These are phyloP conservation scores for Steromphala cineraria DNA, from an alignment of 2,888 invertebrate genomes.

Conservation along the genomic window DNA sequence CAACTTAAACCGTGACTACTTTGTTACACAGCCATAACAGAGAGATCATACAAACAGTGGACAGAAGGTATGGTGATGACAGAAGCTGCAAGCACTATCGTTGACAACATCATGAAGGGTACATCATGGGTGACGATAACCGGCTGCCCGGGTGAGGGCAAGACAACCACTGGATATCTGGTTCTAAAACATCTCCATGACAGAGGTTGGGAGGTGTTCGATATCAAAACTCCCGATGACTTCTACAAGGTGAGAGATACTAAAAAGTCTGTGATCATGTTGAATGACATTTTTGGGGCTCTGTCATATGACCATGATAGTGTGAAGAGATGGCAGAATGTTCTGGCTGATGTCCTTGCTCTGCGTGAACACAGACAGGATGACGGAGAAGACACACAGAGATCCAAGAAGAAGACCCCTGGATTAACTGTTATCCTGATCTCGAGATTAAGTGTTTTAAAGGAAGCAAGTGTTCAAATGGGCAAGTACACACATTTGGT, in stretches of 20 bases:
- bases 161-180: background rate
- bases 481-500: background rate
- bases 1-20: background rate
- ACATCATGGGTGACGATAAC: background rate
- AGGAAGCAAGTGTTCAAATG: background rate
- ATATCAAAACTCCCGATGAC: background rate
- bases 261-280: background rate
- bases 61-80: background rate
- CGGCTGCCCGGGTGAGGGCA: background rate
- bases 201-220: background rate
- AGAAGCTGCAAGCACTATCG: background rate
- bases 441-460: background rate
- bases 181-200: background rate
- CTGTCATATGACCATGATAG: background rate
- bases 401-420: background rate
- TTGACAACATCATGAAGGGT: background rate
- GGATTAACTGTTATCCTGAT: background rate
- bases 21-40: background rate
- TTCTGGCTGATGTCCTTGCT: background rate
- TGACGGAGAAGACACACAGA: background rate
- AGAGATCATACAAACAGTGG: background rate
- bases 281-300: background rate
- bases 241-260: background rate
- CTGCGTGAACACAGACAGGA: background rate
- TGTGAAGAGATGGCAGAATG: background rate